Evolutionary conservation across 2,888 invertebrate species (phyloP).

Genomic region (Listrodromus nycthemerus): DNA sequence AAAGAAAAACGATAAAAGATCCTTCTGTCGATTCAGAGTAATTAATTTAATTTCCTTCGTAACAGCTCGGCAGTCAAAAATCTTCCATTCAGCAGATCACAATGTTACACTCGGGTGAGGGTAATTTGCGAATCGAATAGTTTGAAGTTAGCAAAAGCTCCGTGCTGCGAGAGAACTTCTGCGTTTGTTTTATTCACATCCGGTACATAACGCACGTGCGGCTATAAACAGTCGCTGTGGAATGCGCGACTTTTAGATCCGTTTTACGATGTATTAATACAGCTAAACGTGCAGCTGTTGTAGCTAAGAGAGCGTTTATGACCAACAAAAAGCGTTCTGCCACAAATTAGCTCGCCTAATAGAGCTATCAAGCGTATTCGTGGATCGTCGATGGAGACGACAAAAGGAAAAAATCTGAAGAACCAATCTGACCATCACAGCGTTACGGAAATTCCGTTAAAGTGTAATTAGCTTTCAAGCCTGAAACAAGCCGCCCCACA

Average conservation of each 20-base stretch:
- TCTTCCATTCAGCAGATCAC: neutral
- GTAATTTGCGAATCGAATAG: constrained; percentile 45
- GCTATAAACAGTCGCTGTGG: constrained; percentile 50
- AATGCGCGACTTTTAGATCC: constrained; percentile 65
- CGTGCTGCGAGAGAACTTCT: constrained; percentile 39
- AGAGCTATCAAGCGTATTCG: constrained; percentile 24
- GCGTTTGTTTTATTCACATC: constrained; percentile 61
- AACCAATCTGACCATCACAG: neutral
- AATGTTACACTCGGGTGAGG: constrained; percentile 13
- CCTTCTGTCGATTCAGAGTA: neutral
- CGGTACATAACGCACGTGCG: constrained; percentile 64
- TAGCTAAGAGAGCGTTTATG: constrained; percentile 38
- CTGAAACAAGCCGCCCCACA: neutral
- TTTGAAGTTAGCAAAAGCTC: constrained; percentile 17
- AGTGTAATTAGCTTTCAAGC: constrained; percentile 34
- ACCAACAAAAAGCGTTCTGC: constrained; percentile 47
- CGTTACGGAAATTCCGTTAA: neutral
- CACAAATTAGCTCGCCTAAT: constrained; percentile 54
- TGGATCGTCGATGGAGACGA: constrained; percentile 17
- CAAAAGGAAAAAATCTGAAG: neutral
- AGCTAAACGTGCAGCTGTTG: constrained; percentile 60
- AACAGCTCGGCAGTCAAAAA: neutral
- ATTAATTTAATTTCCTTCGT: neutral
- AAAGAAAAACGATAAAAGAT: neutral
- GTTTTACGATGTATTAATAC: constrained; percentile 68